Evolutionary conservation across 37 sponge, comb jelly and placozoan genomes (phyloP), one percentile per base, ranked within the genome.

Genomic region (Halichondria panicea): DNA sequence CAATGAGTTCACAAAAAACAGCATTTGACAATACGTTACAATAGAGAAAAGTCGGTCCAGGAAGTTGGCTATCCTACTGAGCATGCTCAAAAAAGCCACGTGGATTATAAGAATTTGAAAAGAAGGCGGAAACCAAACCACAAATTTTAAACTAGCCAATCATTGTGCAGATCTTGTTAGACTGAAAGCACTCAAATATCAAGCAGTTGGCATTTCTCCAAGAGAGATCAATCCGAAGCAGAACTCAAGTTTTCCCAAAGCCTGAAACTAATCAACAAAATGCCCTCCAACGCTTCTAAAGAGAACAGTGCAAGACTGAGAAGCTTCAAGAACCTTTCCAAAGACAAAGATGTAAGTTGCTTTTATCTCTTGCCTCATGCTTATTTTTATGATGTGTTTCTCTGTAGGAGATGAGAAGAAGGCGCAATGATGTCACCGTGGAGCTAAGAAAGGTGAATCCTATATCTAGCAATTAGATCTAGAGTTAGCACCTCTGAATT

Each of bases 341-440:
- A 69, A 42, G 95, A 94, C 55, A 15, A 59, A 33, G 88, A 86
- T 4, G 87, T 86, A 34, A 79, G 81, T 53, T 15, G 12, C 22
- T 13, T 5, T 13, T 39, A 12, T 25, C 33, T 8, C 22, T 33
- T 22, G 45, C 9, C 8, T 22, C 8, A 59, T 24, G 8, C 27
- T 59, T 22, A 22, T 7, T 8, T 59, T 59, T 59, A 8, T 59
- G 60, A 24, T 24, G 48, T 79, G 59, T 32, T 43, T 9, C 11
- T 43, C 75, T 77, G 8, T 43, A 91, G 95, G 95, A 94, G 41
- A 83, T 94, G 84, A 54, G 92, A 21, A 77, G 95, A 59, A 55
- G 95, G 43, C 71, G 95, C 63, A 91, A 71, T 24, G 95, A 94
- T 57, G 76, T 79, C 0, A 79, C 81, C 4, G 81, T 91, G 25